Evolutionary conservation across 1,140 invertebrate species (phyloP).

Genomic region (Acromyrmex echinatior): DNA sequence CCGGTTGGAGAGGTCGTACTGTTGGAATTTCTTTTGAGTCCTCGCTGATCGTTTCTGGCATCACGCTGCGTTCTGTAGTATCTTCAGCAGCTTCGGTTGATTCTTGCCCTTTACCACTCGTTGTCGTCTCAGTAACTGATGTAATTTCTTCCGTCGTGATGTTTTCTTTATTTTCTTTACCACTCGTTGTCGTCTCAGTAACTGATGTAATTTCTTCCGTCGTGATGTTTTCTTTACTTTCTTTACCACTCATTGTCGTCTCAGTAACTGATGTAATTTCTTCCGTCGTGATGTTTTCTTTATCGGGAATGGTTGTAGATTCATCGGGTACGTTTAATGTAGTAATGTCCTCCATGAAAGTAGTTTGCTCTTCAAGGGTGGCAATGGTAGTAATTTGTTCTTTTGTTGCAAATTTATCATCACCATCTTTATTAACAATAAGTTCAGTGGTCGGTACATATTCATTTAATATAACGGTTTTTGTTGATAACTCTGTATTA

Average conservation of each 20-base stretch:
- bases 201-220: too few relatives aligned
- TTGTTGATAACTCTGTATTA: conserved; percentile 1
- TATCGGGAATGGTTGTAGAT: not conserved
- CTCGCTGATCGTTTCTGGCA: not conserved
- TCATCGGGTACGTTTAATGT: not conserved
- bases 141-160: too few relatives aligned
- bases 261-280: conserved; percentile 6
- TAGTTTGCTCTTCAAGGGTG: conserved; percentile 35
- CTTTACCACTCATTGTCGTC: not conserved
- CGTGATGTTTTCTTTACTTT: too few relatives aligned
- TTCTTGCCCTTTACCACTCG: not conserved
- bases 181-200: too few relatives aligned
- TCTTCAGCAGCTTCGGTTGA: conserved; percentile 2
- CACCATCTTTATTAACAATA: not conserved
- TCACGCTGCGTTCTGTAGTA: not conserved
- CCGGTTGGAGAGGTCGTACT: conserved; percentile 58
- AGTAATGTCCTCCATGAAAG: conserved; percentile 17
- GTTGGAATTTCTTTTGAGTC: conserved; percentile 51
- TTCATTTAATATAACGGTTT: not conserved
- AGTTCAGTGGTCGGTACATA: not conserved
- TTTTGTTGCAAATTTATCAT: conserved; percentile 1
- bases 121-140: too few relatives aligned
- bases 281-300: conserved; percentile 31
- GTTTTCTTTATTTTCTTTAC: not conserved
- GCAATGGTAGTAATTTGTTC: conserved; percentile 25